Conservation (phyloP, 2,888 invertebrate genomes). For the Monopis laevigella region DNA sequence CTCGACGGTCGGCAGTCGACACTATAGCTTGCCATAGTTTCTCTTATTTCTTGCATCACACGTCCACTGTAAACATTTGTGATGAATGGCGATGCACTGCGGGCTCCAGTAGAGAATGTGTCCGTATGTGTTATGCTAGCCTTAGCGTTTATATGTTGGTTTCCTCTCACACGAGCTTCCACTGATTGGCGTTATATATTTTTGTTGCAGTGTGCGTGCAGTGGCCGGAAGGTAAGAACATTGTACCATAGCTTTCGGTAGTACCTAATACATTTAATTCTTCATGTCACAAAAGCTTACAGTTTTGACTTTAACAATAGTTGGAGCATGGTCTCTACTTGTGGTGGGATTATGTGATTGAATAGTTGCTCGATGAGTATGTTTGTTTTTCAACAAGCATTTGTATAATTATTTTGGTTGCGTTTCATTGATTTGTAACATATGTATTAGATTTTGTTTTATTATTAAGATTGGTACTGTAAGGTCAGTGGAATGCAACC, state of each 20-base stretch:
- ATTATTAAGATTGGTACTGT: too few species aligned
- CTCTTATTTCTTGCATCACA: conserved; percentile 2
- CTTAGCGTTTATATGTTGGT: conserved; percentile 8
- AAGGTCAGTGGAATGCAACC: conserved; percentile 3
- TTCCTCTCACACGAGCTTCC: not conserved
- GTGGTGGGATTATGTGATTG: conserved; percentile 54
- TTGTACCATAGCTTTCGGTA: conserved; percentile 50
- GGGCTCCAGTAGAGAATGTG: conserved; percentile 51
- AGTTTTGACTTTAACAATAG: conserved; percentile 39
- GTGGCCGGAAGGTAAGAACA: conserved; percentile 89
- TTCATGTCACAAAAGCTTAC: conserved; percentile 8
- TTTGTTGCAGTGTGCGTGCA: conserved; percentile 88
- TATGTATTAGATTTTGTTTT: too few species aligned
- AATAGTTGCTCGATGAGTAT: conserved; percentile 46
- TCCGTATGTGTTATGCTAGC: conserved; percentile 47
- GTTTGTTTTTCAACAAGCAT: conserved; percentile 30
- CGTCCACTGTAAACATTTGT: conserved; percentile 11
- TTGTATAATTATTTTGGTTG: conserved; percentile 6
- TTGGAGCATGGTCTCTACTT: conserved; percentile 54
- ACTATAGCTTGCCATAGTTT: conserved; percentile 40
- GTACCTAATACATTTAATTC: conserved; percentile 30
- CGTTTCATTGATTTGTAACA: conserved; percentile 5
- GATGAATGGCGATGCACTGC: conserved; percentile 52
- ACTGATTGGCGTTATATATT: conserved; percentile 26
- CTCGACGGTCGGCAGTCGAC: conserved; percentile 35